These are phyloP conservation scores for Metopia argyrocephala DNA, from an alignment of 2,888 invertebrate genomes.

Conservation along the genomic window DNA sequence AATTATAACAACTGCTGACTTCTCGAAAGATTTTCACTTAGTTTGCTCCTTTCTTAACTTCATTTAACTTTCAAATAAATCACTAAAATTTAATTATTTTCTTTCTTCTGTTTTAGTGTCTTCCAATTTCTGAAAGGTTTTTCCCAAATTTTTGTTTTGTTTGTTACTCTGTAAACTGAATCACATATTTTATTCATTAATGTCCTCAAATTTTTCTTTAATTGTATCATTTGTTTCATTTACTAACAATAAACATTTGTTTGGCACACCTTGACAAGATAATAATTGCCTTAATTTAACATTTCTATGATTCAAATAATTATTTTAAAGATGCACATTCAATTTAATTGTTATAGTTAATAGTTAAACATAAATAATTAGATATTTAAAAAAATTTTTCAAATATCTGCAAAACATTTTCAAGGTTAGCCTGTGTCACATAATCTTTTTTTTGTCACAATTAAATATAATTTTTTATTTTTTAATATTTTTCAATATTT, in stretches of 20 bases:
- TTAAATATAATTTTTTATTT: neutral
- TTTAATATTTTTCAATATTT: conserved; percentile 16
- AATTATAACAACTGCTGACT: no score
- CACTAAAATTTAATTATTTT: no score
- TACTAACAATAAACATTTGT: neutral
- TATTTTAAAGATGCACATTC: neutral
- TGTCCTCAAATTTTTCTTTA: no score
- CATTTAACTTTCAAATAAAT: no score
- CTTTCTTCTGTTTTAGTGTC: no score
- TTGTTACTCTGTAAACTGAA: no score
- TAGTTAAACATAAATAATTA: neutral
- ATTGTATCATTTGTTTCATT: neutral
- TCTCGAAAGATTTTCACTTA: no score
- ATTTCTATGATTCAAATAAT: neutral
- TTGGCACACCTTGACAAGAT: neutral
- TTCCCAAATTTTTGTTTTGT: no score
- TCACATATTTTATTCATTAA: no score
- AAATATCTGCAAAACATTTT: conserved; percentile 15
- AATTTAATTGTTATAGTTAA: neutral
- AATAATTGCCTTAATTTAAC: neutral
- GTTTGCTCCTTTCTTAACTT: no score
- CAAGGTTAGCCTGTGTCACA: conserved; percentile 20
- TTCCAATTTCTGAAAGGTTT: no score
- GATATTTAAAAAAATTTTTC: neutral
- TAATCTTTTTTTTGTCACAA: conserved; percentile 14